These are phyloP conservation scores for Perognathus longimembris DNA, from an alignment of 2,113 vertebrate genomes.

Conservation along the genomic window DNA sequence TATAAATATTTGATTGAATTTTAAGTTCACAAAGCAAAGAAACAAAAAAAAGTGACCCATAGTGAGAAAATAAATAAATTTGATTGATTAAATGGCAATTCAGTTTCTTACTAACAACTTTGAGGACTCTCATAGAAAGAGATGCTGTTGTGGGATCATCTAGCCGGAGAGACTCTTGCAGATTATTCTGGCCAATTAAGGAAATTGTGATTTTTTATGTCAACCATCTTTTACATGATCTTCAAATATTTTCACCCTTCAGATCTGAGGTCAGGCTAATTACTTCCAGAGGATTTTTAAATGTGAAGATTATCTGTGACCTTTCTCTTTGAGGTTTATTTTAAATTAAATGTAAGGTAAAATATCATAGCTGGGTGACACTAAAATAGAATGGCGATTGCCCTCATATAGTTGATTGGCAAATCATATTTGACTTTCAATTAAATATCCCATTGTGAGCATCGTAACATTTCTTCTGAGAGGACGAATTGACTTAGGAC, in stretches of 20 bases:
- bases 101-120: not conserved
- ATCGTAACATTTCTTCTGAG: not conserved
- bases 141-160: not conserved
- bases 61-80: no score
- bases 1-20: no score
- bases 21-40: no score
- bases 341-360: constrained; percentile 59
- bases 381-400: constrained; percentile 1
- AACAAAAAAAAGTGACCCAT: no score
- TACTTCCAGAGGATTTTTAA: not conserved
- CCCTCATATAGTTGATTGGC: constrained; percentile 30
- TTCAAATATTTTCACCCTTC: constrained; percentile 1
- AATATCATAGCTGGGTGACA: constrained; percentile 7
- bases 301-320: not conserved
- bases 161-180: not conserved
- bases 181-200: constrained; percentile 44
- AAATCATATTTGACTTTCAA: constrained; percentile 6
- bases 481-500: not conserved
- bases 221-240: constrained; percentile 1
- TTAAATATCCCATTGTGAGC: not conserved
- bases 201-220: constrained; percentile 41
- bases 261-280: not conserved
- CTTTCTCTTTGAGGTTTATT: not conserved
- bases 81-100: not conserved
- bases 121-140: constrained; percentile 1